Percentiles rank a stretch among this genome's conserved stretches.
These are phyloP conservation scores for Sylvicola cinctus DNA, from an alignment of 2,888 invertebrate genomes.

Conservation along the genomic window DNA sequence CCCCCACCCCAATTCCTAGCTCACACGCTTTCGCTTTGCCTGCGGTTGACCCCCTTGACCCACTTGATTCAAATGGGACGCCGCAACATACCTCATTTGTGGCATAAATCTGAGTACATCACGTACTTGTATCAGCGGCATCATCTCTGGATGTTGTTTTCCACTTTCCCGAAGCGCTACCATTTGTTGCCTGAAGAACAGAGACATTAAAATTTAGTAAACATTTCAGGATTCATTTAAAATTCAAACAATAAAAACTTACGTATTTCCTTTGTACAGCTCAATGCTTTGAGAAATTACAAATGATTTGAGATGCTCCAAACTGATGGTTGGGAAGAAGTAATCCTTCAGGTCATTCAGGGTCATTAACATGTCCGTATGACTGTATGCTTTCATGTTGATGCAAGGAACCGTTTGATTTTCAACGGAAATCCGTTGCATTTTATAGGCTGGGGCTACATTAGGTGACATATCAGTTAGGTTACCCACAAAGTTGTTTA, in stretches of 20 bases:
- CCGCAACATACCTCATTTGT: constrained; percentile 54
- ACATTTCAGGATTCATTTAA: too few relatives aligned
- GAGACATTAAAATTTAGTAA: constrained; percentile 4
- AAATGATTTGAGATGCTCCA: constrained; percentile 21
- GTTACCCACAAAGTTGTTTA: too few relatives aligned
- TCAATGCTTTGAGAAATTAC: constrained; percentile 51
- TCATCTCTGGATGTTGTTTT: constrained; percentile 49
- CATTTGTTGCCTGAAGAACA: constrained; percentile 40
- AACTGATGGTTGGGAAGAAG: constrained; percentile 58
- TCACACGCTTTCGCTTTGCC: constrained; percentile 22
- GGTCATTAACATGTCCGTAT: constrained; percentile 63
- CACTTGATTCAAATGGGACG: constrained; percentile 41
- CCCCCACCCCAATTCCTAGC: constrained; percentile 29
- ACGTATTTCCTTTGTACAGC: constrained; percentile 68
- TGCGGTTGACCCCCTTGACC: constrained; percentile 22
- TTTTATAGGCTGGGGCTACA: constrained; percentile 44
- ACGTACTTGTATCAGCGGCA: constrained; percentile 62
- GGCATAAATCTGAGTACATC: constrained; percentile 67
- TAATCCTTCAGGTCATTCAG: constrained; percentile 59
- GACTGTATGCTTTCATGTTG: constrained; percentile 68
- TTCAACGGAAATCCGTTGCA: constrained; percentile 62
- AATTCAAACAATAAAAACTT: constrained; percentile 18
- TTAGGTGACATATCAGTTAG: too few relatives aligned
- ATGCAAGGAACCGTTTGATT: constrained; percentile 68
- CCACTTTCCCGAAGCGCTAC: constrained; percentile 55